These are phyloP conservation scores for Nyctibius grandis DNA, from an alignment of 2,797 vertebrate genomes.

Conservation along the genomic window DNA sequence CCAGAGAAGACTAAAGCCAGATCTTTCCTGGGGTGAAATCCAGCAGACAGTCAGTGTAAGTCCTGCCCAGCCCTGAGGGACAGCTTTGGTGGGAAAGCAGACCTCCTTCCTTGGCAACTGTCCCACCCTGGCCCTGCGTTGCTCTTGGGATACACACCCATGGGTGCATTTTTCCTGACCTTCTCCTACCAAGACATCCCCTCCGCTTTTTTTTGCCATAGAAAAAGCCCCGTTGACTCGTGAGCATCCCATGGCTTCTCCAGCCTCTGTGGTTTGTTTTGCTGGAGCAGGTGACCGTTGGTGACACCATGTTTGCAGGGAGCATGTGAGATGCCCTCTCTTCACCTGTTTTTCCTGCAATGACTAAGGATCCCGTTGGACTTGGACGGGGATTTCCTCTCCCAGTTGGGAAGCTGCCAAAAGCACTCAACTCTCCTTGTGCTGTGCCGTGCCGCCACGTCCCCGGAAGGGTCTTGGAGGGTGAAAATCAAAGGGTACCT, in stretches of 20 bases:
- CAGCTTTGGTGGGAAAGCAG: not conserved
- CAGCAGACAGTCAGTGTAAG: not conserved
- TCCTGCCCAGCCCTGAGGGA: not conserved
- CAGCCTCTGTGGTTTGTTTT: not conserved
- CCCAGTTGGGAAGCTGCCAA: not conserved
- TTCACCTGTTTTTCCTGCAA: rapidly evolving
- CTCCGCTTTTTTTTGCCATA: rapidly evolving
- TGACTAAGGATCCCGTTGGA: not conserved
- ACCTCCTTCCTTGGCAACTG: not conserved
- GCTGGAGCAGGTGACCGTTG: not conserved
- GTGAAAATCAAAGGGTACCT: not conserved
- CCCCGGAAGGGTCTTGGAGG: not conserved
- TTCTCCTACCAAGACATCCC: not conserved
- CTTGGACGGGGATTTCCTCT: not conserved
- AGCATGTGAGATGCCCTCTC: not conserved
- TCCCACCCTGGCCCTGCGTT: rapidly evolving
- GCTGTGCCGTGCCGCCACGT: rapidly evolving
- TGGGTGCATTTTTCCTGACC: not conserved
- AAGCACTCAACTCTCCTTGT: not conserved
- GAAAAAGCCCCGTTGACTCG: not conserved
- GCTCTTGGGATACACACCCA: rapidly evolving
- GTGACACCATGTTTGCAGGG: not conserved
- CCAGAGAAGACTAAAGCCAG: not conserved
- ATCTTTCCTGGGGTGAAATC: not conserved
- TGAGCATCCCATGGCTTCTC: not conserved